Evolutionary conservation across 1,140 invertebrate species (phyloP).

Genomic region (Apis dorsata): DNA sequence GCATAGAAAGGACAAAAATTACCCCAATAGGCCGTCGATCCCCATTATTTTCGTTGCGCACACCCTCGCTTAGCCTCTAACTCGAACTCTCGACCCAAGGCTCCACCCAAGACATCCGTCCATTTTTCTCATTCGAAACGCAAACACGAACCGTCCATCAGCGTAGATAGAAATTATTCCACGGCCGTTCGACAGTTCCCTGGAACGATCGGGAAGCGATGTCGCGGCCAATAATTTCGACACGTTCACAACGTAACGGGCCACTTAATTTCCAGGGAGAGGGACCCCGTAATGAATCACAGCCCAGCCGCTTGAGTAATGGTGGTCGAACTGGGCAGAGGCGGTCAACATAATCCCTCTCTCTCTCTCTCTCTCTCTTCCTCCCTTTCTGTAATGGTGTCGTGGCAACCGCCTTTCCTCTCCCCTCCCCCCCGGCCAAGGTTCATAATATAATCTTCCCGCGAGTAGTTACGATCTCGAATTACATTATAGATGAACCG

Average conservation of each 20-base stretch:
- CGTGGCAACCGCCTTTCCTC: conserved; percentile 42
- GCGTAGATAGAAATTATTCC: background rate
- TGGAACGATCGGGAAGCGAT: background rate
- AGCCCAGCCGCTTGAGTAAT: conserved; percentile 52
- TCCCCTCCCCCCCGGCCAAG: conserved; percentile 15
- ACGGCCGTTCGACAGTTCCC: background rate
- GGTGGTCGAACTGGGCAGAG: conserved; percentile 14
- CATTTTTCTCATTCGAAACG: background rate
- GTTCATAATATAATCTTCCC: conserved; percentile 57
- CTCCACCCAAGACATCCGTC: too few species aligned
- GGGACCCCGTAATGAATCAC: conserved; percentile 59
- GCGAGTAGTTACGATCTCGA: conserved; percentile 64
- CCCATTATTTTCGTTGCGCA: too few species aligned
- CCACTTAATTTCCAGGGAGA: conserved; percentile 53
- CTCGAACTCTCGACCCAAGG: too few species aligned
- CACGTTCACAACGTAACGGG: conserved; percentile 40
- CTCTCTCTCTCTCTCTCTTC: background rate
- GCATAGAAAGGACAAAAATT: too few species aligned
- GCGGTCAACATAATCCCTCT: conserved; percentile 21
- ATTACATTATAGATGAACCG: conserved; percentile 66
- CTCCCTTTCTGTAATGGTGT: conserved; percentile 8
- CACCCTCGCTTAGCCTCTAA: too few species aligned
- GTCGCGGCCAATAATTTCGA: conserved; percentile 29
- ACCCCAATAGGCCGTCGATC: too few species aligned
- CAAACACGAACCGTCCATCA: background rate